These are phyloP conservation scores for Procambarus clarkii DNA, from an alignment of 1,140 invertebrate species.

Conservation along the genomic window DNA sequence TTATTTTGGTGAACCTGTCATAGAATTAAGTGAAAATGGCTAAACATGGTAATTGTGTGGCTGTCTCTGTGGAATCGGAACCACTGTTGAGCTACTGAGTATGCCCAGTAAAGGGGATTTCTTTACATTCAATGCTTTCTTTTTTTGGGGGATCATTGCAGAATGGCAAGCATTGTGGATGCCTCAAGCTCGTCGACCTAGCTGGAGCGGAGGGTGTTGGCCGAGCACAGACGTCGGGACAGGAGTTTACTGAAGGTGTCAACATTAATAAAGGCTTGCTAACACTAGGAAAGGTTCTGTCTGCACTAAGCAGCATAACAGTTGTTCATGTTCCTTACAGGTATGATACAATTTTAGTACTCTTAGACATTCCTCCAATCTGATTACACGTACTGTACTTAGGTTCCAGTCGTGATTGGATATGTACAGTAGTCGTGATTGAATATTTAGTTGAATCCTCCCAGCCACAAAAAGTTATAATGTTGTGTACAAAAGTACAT, in stretches of 20 bases:
- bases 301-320: constrained; percentile 44
- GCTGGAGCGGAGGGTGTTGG: constrained; percentile 98
- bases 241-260: constrained; percentile 62
- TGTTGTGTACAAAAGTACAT: too few species aligned
- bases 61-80: not conserved
- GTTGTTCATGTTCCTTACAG: constrained; percentile 53
- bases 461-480: too few species aligned
- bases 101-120: not conserved
- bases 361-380: too few species aligned
- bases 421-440: too few species aligned
- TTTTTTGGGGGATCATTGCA: not conserved
- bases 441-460: too few species aligned
- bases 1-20: too few species aligned
- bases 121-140: not conserved
- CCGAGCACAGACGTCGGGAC: constrained; percentile 36
- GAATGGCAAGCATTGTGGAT: not conserved
- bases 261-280: constrained; percentile 66
- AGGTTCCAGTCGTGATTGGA: too few species aligned
- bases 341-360: constrained; percentile 15
- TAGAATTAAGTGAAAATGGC: too few species aligned
- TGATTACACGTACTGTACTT: too few species aligned
- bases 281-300: constrained; percentile 60
- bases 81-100: too few species aligned
- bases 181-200: constrained; percentile 86
- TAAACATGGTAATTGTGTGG: not conserved